A percentile compares a stretch with the other conserved stretches of the same genome.
These are phyloP conservation scores for Molothrus aeneus DNA, from an alignment of 2,797 vertebrate species.

Conservation along the genomic window DNA sequence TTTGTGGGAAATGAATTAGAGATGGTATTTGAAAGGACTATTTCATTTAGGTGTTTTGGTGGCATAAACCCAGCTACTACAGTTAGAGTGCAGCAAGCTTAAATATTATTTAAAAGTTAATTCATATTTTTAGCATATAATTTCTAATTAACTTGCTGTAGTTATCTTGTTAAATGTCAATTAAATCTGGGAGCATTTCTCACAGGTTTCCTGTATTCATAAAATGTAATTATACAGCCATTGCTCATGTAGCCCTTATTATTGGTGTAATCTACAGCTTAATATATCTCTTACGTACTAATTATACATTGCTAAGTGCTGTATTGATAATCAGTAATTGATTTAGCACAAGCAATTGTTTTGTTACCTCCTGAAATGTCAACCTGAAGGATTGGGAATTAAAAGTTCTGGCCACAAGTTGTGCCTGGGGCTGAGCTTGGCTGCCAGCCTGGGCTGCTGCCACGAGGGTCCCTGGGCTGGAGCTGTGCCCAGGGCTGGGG, in stretches of 20 bases:
- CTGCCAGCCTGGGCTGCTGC: neutral
- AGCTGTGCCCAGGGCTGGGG: neutral
- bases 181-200: conserved; percentile 78
- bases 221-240: conserved; percentile 76
- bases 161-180: conserved; percentile 84
- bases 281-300: conserved; percentile 72
- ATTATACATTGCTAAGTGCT: conserved; percentile 65
- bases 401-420: neutral
- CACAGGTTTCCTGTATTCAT: conserved; percentile 79
- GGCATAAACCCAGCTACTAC: conserved; percentile 40
- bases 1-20: conserved; percentile 61
- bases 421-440: neutral
- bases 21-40: conserved; percentile 7
- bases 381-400: neutral
- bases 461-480: neutral
- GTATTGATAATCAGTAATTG: conserved; percentile 77
- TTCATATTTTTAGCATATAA: conserved; percentile 82
- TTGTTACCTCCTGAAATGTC: conserved; percentile 27
- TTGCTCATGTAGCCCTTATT: conserved; percentile 73
- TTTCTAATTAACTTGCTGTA: conserved; percentile 81
- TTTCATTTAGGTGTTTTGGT: conserved; percentile 70
- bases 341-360: conserved; percentile 71
- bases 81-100: conserved; percentile 63
- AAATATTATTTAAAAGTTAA: conserved; percentile 81
- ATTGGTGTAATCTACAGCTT: conserved; percentile 72